phyloP scores from a whole-genome alignment of 1,140 invertebrate genomes.

The Pogonus chalceus region DNA sequence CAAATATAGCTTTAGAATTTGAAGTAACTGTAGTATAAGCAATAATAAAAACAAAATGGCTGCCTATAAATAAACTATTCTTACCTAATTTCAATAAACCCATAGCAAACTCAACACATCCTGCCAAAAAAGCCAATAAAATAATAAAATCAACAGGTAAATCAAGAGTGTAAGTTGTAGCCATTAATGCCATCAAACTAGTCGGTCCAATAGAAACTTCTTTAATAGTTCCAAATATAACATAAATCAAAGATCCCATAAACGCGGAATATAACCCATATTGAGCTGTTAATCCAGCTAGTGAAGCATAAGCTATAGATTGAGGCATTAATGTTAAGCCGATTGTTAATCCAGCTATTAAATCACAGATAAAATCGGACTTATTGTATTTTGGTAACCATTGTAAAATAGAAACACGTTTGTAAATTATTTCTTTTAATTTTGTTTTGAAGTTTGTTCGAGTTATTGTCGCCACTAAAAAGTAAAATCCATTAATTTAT shows the following conservation, averaged over 20 bases:
- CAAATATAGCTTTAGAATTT: too few species aligned
- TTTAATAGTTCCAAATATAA: constrained; percentile 79
- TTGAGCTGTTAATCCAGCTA: constrained; percentile 63
- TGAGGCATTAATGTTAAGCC: constrained; percentile 76
- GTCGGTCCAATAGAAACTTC: constrained; percentile 87
- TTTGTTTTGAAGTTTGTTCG: background rate
- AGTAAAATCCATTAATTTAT: too few species aligned
- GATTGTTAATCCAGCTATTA: constrained; percentile 67
- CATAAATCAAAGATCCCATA: constrained; percentile 70
- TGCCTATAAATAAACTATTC: constrained; percentile 15
- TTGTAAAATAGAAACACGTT: constrained; percentile 41
- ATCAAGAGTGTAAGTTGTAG: constrained; percentile 59
- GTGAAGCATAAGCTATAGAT: constrained; percentile 68
- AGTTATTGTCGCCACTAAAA: background rate
- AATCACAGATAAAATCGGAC: constrained; percentile 48
- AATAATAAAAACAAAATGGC: background rate
- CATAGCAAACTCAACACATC: constrained; percentile 66
- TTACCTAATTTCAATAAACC: constrained; percentile 66
- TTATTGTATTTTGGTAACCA: constrained; percentile 56
- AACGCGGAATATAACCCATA: constrained; percentile 46
- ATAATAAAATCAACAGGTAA: constrained; percentile 66
- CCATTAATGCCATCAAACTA: constrained; percentile 73
- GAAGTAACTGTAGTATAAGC: background rate
- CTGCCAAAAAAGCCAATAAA: constrained; percentile 65
- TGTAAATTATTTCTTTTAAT: background rate